These are phyloP conservation scores for Synergus japonicus DNA, from an alignment of 2,888 invertebrate genomes.

Conservation along the genomic window DNA sequence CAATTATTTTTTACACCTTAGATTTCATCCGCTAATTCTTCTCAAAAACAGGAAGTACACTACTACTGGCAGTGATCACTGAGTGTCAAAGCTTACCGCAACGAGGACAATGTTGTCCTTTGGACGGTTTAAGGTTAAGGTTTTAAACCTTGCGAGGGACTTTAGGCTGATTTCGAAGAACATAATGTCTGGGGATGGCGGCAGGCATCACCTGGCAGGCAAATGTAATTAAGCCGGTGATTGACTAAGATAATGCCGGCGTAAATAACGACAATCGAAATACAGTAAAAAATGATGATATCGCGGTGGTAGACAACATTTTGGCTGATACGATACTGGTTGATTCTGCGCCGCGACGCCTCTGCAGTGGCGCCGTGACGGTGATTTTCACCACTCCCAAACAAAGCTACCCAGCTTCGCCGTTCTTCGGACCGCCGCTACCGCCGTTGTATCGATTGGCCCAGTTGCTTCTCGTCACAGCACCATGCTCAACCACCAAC, in stretches of 20 bases:
- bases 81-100: conserved; percentile 55
- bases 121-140: conserved; percentile 2
- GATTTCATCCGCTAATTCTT: too few species aligned
- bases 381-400: conserved; percentile 42
- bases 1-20: too few species aligned
- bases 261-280: conserved; percentile 54
- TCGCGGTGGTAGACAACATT: conserved; percentile 58
- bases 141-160: neutral
- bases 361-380: conserved; percentile 46
- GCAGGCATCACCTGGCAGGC: conserved; percentile 13
- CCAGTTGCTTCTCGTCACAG: conserved; percentile 73
- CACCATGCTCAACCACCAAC: conserved; percentile 55
- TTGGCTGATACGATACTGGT: conserved; percentile 57
- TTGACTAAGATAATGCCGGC: conserved; percentile 38
- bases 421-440: conserved; percentile 55
- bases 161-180: conserved; percentile 12
- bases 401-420: conserved; percentile 44
- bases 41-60: too few species aligned
- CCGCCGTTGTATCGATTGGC: conserved; percentile 72
- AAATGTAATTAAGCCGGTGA: conserved; percentile 34
- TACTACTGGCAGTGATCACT: neutral
- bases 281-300: conserved; percentile 59
- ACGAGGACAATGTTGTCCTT: conserved; percentile 2
- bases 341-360: conserved; percentile 62
- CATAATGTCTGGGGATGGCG: conserved; percentile 14